Evolutionary conservation across 2,113 vertebrate genomes (phyloP).

Genomic region (Dasyurus viverrinus): DNA sequence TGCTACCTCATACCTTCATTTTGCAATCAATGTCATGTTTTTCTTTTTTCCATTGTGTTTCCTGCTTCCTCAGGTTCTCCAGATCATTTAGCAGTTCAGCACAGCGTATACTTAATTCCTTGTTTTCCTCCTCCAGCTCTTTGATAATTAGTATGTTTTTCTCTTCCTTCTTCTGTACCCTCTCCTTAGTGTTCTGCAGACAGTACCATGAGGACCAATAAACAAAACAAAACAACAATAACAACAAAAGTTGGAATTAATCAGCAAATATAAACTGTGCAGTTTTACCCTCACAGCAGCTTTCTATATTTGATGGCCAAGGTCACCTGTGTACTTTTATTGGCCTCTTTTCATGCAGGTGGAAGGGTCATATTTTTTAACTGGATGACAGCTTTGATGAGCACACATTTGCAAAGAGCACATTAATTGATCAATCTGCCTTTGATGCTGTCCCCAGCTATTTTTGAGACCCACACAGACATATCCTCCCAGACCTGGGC

Average conservation of each 20-base stretch:
- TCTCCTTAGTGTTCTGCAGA: constrained; percentile 90
- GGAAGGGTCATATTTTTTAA: constrained; percentile 91
- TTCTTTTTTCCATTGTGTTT: constrained; percentile 87
- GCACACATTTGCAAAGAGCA: constrained; percentile 93
- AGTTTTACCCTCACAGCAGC: constrained; percentile 86
- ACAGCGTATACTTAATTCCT: constrained; percentile 89
- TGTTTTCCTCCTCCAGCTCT: constrained; percentile 90
- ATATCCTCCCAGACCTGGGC: constrained; percentile 92
- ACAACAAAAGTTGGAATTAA: constrained; percentile 86
- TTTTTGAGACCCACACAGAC: constrained; percentile 94
- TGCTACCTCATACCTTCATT: constrained; percentile 88
- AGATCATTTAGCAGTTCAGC: constrained; percentile 92
- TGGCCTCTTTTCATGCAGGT: constrained; percentile 91
- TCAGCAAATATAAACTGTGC: constrained; percentile 88
- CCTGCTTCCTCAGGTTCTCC: constrained; percentile 91
- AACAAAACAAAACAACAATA: constrained; percentile 75
- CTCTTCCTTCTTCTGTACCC: constrained; percentile 88
- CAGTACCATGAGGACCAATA: constrained; percentile 85
- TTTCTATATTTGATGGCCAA: constrained; percentile 91
- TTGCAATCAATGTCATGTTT: constrained; percentile 85
- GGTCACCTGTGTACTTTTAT: constrained; percentile 93
- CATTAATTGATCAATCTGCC: constrained; percentile 97
- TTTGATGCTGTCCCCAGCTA: constrained; percentile 98
- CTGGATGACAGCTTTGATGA: constrained; percentile 97
- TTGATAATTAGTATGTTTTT: constrained; percentile 89